These are phyloP conservation scores for Coregonus clupeaformis DNA, from an alignment of 2,113 vertebrate genomes.

Conservation along the genomic window DNA sequence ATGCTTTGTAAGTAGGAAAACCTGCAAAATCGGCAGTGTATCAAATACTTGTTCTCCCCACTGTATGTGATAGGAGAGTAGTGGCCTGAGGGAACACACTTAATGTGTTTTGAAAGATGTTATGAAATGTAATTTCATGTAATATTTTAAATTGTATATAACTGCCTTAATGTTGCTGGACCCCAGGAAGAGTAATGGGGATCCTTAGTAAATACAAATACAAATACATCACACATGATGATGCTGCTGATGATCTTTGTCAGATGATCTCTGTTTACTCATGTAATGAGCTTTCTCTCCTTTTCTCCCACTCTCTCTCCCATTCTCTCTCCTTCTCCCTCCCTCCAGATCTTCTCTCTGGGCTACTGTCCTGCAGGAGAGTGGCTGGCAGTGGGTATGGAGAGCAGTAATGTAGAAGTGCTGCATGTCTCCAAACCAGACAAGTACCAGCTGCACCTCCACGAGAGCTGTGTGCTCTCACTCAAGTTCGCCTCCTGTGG, in stretches of 20 bases:
- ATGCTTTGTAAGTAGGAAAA: too few relatives aligned
- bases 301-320: neutral
- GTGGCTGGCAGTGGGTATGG: slow-evolving; percentile 81
- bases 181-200: too few relatives aligned
- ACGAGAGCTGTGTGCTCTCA: slow-evolving; percentile 72
- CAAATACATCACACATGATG: neutral
- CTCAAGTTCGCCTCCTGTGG: slow-evolving; percentile 81
- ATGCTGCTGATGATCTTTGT: slow-evolving; percentile 44
- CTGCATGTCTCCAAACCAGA: slow-evolving; percentile 71
- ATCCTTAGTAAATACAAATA: too few relatives aligned
- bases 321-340: slow-evolving; percentile 8
- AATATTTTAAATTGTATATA: too few relatives aligned
- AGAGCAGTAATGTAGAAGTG: slow-evolving; percentile 82
- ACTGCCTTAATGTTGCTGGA: too few relatives aligned
- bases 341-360: slow-evolving; percentile 72
- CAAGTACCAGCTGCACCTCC: slow-evolving; percentile 75
- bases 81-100: too few relatives aligned
- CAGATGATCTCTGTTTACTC: slow-evolving; percentile 54
- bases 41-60: too few relatives aligned
- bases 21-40: too few relatives aligned
- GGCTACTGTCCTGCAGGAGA: slow-evolving; percentile 77
- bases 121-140: too few relatives aligned
- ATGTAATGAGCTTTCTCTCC: slow-evolving; percentile 51
- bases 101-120: too few relatives aligned
- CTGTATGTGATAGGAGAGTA: too few relatives aligned